Evolutionary conservation across 2,797 vertebrate genomes (phyloP).

Genomic region (Phylloscopus collybita): DNA sequence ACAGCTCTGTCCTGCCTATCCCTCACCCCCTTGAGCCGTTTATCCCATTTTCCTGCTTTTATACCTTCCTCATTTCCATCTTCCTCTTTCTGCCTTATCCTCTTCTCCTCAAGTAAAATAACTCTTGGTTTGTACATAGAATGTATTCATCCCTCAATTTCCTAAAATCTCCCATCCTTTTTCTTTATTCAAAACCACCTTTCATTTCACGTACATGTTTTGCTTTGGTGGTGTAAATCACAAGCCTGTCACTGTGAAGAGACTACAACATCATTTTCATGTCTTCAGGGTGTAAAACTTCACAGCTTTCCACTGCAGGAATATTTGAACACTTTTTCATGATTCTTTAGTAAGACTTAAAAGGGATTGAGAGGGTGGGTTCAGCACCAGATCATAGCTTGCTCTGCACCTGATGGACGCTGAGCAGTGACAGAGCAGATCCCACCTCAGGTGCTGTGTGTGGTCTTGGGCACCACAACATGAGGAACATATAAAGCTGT

Average conservation of each 20-base stretch:
- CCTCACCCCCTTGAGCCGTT: background rate
- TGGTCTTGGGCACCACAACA: background rate
- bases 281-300: background rate
- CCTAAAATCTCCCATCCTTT: background rate
- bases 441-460: background rate
- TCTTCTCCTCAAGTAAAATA: background rate
- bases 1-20: background rate
- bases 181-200: background rate
- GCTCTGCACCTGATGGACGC: accelerated
- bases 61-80: background rate
- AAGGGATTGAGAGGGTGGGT: background rate
- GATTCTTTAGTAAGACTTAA: background rate
- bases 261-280: background rate
- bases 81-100: background rate
- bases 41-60: background rate
- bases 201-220: background rate
- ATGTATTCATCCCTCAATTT: background rate
- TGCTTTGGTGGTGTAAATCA: background rate
- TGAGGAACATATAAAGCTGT: background rate
- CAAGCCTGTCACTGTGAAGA: background rate
- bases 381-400: accelerated
- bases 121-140: background rate
- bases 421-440: background rate
- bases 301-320: background rate
- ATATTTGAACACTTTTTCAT: background rate